Conservation (phyloP, 2,113 vertebrate species). For the Pseudopipra pipra region DNA sequence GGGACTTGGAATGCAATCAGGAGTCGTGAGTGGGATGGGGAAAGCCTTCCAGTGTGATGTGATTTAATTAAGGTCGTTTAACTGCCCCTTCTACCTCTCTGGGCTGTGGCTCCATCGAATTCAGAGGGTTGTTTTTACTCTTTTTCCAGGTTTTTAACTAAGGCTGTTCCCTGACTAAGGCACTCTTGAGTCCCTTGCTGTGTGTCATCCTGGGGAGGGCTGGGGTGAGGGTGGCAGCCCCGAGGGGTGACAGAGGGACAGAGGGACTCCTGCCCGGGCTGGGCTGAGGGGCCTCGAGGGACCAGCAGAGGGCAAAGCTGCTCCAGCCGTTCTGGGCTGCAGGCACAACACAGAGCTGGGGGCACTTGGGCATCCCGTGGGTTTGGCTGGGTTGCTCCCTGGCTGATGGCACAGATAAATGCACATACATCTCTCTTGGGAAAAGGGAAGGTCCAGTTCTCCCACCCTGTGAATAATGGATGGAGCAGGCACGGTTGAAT, state of each 20-base stretch:
- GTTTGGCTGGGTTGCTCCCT: neutral
- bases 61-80: neutral
- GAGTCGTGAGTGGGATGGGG: neutral
- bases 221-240: accelerated
- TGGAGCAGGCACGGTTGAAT: neutral
- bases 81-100: neutral
- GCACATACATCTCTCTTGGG: too few species aligned
- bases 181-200: neutral
- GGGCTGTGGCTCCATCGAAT: neutral
- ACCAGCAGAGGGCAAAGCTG: conserved; percentile 52
- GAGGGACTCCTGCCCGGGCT: neutral
- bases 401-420: accelerated
- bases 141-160: neutral
- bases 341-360: too few species aligned
- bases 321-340: neutral
- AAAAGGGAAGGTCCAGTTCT: neutral
- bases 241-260: accelerated
- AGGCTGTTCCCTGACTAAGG: neutral
- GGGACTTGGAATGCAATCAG: neutral
- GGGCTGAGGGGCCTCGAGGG: neutral
- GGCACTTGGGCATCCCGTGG: too few species aligned
- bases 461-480: neutral
- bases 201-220: neutral
- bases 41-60: neutral
- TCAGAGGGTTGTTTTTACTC: accelerated